Conservation (phyloP, 2,797 vertebrate genomes). For the Sphaeramia orbicularis region DNA sequence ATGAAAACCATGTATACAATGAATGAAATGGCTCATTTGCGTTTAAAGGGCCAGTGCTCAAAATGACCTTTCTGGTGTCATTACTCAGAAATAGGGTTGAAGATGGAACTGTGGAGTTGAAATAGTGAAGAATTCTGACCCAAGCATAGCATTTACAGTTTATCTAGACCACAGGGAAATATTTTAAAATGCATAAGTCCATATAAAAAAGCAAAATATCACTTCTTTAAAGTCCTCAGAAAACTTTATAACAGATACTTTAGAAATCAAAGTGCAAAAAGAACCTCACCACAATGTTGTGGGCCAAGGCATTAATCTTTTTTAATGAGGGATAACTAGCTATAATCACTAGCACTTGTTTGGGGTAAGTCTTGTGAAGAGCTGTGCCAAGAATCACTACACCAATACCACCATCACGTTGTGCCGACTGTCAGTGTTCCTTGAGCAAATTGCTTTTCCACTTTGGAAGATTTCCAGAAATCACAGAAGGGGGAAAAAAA, state of each 20-base stretch:
- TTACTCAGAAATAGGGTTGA: too few species aligned
- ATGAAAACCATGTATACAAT: too few species aligned
- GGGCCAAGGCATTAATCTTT: slow-evolving; percentile 67
- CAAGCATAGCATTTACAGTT: too few species aligned
- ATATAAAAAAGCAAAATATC: too few species aligned
- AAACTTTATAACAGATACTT: slow-evolving; percentile 38
- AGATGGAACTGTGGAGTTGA: too few species aligned
- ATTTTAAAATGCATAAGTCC: too few species aligned
- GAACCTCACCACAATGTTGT: slow-evolving; percentile 31
- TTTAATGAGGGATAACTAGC: slow-evolving; percentile 77
- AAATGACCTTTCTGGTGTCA: too few species aligned
- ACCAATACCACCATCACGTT: background rate
- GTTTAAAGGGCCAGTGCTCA: too few species aligned
- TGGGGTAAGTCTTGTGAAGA: slow-evolving; percentile 43
- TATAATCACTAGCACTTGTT: slow-evolving; percentile 76
- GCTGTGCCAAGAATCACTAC: slow-evolving; percentile 58
- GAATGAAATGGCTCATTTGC: too few species aligned
- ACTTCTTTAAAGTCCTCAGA: slow-evolving; percentile 3
- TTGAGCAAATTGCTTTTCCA: slow-evolving; percentile 29
- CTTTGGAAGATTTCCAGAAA: slow-evolving; percentile 52
- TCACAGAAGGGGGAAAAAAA: slow-evolving; percentile 8
- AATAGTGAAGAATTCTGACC: too few species aligned
- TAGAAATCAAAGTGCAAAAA: slow-evolving; percentile 52
- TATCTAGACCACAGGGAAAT: too few species aligned
- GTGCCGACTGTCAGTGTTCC: slow-evolving; percentile 21